Evolutionary conservation across 1,140 invertebrate species (phyloP), one percentile per base, ranked within the genome.

Genomic region (Calycopis cecrops): DNA sequence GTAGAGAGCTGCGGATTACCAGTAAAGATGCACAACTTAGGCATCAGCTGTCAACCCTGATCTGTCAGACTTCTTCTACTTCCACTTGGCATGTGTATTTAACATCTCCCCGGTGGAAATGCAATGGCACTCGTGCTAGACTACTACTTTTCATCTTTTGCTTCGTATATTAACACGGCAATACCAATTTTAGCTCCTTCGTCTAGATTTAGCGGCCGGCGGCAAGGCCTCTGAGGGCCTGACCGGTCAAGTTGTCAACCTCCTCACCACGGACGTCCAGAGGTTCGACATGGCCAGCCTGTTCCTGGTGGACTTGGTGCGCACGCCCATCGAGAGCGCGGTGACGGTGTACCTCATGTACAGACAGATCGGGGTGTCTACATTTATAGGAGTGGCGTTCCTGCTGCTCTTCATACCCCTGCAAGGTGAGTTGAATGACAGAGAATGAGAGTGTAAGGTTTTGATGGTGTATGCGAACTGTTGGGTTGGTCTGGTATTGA

Each of bases 251-350:
- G 94, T 96, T 50, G 93, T 98, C 0, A 98, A 97, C 79, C 88
- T 98, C 0, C 79, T 98, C 51, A 96, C 96, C 0, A 97, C 97
- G 58, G 96, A 97, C 70, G 91, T 93, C 8, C 92, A 91, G 18
- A 81, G 92, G 18, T 94, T 94, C 63, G 93, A 95, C 73, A 86
- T 91, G 51, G 91, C 91, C 0, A 86, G 91, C 0, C 85, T 92
- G 56, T 92, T 93, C 71, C 63, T 94, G 8, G 90, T 93, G 67
- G 93, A 92, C 57, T 71, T 94, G 0, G 92, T 92, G 88, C 88
- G 92, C 35, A 94, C 93, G 0, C 95, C 95, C 0, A 67, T 95
- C 0, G 93, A 96, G 74, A 92, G 93, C 0, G 79, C 92, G 0
- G 87, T 94, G 8, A 90, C 94, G 9, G 90, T 93, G 1, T 92